Percentiles rank a stretch among this genome's conserved stretches.
These are phyloP conservation scores for Oxyruncus cristatus DNA, from an alignment of 2,113 vertebrate species.

Conservation along the genomic window DNA sequence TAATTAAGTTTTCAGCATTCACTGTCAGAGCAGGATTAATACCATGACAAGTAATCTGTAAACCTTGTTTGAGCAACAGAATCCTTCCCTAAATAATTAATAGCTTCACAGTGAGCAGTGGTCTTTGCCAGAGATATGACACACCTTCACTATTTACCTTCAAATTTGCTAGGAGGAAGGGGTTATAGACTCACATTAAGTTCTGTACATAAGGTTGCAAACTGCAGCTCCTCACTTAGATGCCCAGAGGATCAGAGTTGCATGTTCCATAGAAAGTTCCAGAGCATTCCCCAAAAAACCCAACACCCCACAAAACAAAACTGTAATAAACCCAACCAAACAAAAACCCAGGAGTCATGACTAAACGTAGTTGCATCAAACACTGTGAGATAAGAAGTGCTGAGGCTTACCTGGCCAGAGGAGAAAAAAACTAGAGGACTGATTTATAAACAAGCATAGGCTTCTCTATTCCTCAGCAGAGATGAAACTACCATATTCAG, in stretches of 20 bases:
- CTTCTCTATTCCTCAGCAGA: not conserved
- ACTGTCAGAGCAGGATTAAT: not conserved
- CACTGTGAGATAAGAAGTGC: not conserved
- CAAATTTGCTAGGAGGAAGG: not conserved
- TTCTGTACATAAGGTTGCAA: not conserved
- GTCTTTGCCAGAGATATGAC: not conserved
- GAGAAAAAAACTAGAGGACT: not conserved
- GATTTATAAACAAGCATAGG: not conserved
- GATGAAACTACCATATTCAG: not conserved
- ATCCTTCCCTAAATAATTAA: not conserved
- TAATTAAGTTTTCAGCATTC: not conserved
- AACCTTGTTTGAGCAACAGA: not conserved
- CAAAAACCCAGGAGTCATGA: not conserved
- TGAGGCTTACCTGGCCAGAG: not conserved
- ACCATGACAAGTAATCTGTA: not conserved
- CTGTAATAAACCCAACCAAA: not conserved
- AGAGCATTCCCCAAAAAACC: not conserved
- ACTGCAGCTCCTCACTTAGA: not conserved
- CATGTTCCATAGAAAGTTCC: not conserved
- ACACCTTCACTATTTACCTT: not conserved
- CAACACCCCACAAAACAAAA: not conserved
- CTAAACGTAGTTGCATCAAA: not conserved
- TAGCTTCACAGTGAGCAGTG: not conserved
- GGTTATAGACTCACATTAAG: not conserved
- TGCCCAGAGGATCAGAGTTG: not conserved